Evolutionary conservation across 2,888 invertebrate species (phyloP), one percentile per base, ranked within the genome.

Genomic region (Meteorus colon): DNA sequence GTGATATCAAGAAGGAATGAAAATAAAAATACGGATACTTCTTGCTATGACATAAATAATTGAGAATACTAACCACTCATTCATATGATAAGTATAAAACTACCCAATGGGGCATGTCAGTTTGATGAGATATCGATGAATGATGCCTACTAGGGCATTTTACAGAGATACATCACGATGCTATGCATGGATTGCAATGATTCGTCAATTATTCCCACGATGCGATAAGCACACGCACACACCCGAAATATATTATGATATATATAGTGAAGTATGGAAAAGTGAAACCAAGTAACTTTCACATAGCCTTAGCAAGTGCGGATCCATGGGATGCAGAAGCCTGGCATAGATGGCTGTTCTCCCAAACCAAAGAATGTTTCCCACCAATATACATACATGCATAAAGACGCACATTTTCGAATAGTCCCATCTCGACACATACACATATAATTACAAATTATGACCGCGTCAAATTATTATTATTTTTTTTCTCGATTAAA

Each of bases 221-320:
- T 34, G 19, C 6, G 10, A 55, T 24, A 24, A n/a, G 16, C 60
- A 60, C 24, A 45, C n/a, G 37, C 60, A 62, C 29, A 66, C 48
- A 48, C 55, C n/a, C 34, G 34, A 55, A 48, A 65, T 65, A 34
- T 48, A 55, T 62, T 10, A 48, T 65, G 8, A 34, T 48, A 34
- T 34, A 55, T 8, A 19, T 29, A 48, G 24, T 24, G 24, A 24
- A 24, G 24, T 24, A 24, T 24, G 24, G 24, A 77, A 80, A 78
- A 83, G 82, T 82, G 80, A 81, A 74, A 81, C 79, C 77, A 10
- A 45, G 81, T 83, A 83, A 84, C 84, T 85, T 85, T 85, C 84
- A 85, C 84, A 84, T 82, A 81, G 82, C 84, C 84, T 82, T 84
- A 81, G 78, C 80, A 81, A 83, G 81, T 83, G 78, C 76, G 78